Evolutionary conservation across 23 tunicate genomes (phyloP).

Genomic region (Ascidia mentula): DNA sequence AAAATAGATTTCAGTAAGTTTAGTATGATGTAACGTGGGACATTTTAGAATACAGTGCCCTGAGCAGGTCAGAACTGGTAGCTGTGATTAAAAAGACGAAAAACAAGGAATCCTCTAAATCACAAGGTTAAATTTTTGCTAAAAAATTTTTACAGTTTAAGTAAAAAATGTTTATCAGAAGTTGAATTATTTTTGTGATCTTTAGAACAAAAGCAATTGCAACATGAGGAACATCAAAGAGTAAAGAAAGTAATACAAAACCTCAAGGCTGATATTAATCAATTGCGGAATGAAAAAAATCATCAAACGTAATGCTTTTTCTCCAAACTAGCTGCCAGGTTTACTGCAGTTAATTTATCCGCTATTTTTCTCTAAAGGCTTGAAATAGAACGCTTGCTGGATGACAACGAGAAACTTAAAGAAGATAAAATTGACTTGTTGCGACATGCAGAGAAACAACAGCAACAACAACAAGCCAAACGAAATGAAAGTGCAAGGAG

Average conservation of each 20-base stretch:
- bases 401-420: constrained; percentile 19
- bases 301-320: constrained; percentile 15
- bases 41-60: constrained; percentile 38
- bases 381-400: constrained; percentile 15
- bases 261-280: constrained; percentile 28
- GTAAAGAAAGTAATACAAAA: constrained; percentile 29
- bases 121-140: background rate
- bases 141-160: background rate
- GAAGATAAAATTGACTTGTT: constrained; percentile 18
- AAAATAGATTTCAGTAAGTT: constrained; percentile 33
- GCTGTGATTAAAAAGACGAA: constrained; percentile 33
- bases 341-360: background rate
- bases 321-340: background rate
- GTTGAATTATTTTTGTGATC: background rate
- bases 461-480: background rate
- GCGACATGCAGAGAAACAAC: constrained; percentile 10
- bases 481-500: background rate
- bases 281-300: constrained; percentile 38
- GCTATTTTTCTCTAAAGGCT: background rate
- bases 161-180: background rate
- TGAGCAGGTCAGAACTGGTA: constrained; percentile 40
- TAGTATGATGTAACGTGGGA: constrained; percentile 31
- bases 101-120: constrained; percentile 2
- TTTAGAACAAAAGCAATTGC: background rate
- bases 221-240: constrained; percentile 24